phyloP scores from a whole-genome alignment of 2,113 vertebrate genomes.

The Catharus bicknelli region DNA sequence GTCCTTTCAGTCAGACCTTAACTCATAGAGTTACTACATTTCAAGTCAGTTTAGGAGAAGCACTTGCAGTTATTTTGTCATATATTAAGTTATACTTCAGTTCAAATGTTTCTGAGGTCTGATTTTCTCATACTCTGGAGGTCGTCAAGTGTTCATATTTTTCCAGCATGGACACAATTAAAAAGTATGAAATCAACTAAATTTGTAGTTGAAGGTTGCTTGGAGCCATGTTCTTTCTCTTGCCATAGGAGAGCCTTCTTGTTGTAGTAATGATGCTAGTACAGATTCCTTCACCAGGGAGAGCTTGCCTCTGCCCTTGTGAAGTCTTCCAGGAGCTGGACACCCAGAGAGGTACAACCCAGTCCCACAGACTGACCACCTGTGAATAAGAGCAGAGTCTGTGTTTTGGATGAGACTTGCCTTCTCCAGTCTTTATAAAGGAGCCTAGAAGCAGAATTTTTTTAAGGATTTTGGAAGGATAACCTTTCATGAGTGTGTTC shows the following conservation, averaged over 20 bases:
- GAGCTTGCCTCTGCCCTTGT: rapidly evolving
- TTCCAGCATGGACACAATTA: no score
- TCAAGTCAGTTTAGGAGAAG: neutral
- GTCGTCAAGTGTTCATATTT: neutral
- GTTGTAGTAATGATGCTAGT: neutral
- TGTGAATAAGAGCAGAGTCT: neutral
- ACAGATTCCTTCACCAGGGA: neutral
- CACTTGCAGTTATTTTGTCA: neutral
- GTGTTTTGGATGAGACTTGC: neutral
- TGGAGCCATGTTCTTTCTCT: neutral
- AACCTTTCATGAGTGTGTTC: neutral
- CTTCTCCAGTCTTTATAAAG: neutral
- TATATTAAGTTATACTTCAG: neutral
- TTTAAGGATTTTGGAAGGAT: neutral
- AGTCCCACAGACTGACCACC: neutral
- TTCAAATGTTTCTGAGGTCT: neutral
- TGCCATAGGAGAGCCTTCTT: neutral
- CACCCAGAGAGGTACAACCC: no score
- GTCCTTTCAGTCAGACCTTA: neutral
- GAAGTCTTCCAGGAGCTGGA: neutral
- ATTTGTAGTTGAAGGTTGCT: neutral
- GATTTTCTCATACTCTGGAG: neutral
- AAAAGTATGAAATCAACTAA: neutral
- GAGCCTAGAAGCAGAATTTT: neutral
- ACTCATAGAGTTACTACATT: neutral